Base-by-base conservation (phyloP, 2,888 invertebrate genomes). In the Andrena fulva region DNA sequence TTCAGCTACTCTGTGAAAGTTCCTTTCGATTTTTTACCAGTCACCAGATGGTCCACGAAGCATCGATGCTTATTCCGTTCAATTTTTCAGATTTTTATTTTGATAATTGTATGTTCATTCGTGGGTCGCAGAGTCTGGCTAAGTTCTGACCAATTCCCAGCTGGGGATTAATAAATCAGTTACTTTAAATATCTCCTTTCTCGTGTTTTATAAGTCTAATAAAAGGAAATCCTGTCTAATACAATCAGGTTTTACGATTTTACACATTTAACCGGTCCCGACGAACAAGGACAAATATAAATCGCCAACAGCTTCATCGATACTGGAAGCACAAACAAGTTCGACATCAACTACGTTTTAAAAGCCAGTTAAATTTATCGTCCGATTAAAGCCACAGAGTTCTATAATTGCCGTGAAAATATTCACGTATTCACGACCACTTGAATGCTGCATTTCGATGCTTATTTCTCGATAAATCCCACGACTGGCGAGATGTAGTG, bases 31-130 rank as follows among this genome's bases (percentile, higher is more conserved):
- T 84, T 73, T 73, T 77, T n/a, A 56, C 24, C 24, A 33, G 3
- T 31, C 80, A n/a, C 48, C 85, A 77, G 70, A 66, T 77, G 73
- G 68, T 8, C 24, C 27, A 33, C 29, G 10, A n/a, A 54, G 3
- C 12, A 35, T 27, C 59, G 16, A 0, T 27, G 2, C 20, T 2
- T 8, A 16, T 62, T 42, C 42, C 42, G 5, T 42, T 42, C 42
- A 16, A 16, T 35, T 33, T n/a, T 27, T 6, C 16, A 2, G 10
- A 56, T 69, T 6, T 16, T 0, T 29, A 1, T 16, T 2, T 31
- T 7, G 6, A 12, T 56, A 56, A 10, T 56, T 27, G 20, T 56
- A 27, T 27, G 5, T 20, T 67, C 16, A 42, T 1, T 16, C 12
- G 12, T 12, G 42, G 12, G 42, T 16, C 42, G 1, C 42, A 1